Evolutionary conservation across 2,113 vertebrate genomes (phyloP).

Genomic region (Misgurnus mizolepis): DNA sequence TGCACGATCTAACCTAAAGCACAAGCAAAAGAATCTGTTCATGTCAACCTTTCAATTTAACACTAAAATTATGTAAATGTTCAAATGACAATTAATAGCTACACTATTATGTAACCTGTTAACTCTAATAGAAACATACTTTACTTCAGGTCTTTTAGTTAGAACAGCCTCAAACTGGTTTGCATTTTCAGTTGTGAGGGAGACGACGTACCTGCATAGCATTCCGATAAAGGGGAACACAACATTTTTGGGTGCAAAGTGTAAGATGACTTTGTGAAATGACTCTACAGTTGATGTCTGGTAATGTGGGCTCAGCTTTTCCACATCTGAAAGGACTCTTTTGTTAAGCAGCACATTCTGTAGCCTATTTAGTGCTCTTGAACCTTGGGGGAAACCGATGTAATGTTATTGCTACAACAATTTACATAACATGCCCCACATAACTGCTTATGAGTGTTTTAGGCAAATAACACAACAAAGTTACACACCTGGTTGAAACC

Average conservation of each 20-base stretch:
- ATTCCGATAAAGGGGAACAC: neutral
- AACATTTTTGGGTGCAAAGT: slow-evolving; percentile 2
- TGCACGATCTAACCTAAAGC: neutral
- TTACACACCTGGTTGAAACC: neutral
- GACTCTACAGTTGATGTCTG: neutral
- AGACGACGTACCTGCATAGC: too few relatives aligned
- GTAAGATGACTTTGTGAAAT: neutral
- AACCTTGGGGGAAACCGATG: neutral
- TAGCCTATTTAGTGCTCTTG: neutral
- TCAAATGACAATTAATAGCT: neutral
- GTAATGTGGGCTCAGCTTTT: neutral
- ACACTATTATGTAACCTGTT: neutral
- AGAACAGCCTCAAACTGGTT: neutral
- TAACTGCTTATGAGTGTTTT: neutral
- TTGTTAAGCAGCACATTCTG: neutral
- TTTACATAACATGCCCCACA: too few relatives aligned
- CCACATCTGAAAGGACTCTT: neutral
- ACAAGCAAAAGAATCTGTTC: neutral
- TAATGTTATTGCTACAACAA: too few relatives aligned
- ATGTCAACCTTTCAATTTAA: neutral
- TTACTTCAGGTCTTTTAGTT: neutral
- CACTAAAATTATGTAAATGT: neutral
- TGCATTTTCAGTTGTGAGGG: neutral
- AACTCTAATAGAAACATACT: neutral
- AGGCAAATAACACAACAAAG: neutral